Evolutionary conservation across 2,888 invertebrate genomes (phyloP).

Genomic region (Dione vanillae): DNA sequence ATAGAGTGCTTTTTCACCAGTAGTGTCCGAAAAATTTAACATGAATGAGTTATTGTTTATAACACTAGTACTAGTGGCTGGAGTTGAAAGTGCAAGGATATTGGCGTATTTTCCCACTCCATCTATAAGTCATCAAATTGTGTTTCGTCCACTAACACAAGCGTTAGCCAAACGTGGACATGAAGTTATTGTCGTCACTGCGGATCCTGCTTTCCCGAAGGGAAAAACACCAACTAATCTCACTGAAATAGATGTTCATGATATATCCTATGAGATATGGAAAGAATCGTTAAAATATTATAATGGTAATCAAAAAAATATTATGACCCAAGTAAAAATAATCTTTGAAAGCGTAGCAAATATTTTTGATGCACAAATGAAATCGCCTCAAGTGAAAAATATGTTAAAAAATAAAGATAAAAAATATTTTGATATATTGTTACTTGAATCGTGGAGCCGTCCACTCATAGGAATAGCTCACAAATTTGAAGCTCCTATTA

Average conservation of each 20-base stretch:
- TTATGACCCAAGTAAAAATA: constrained; percentile 17
- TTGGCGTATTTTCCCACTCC: constrained; percentile 54
- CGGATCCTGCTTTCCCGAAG: constrained; percentile 56
- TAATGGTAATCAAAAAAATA: constrained; percentile 21
- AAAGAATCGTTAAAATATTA: constrained; percentile 23
- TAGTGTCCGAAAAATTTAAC: neutral
- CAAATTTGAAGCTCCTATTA: constrained; percentile 46
- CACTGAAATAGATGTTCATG: constrained; percentile 62
- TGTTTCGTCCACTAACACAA: constrained; percentile 57
- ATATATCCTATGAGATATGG: constrained; percentile 51
- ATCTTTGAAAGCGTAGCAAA: constrained; percentile 36
- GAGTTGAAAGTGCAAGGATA: constrained; percentile 50
- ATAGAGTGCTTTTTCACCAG: neutral
- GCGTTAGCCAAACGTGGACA: constrained; percentile 65
- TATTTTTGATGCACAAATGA: constrained; percentile 38
- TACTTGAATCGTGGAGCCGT: constrained; percentile 48
- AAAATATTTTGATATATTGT: constrained; percentile 44
- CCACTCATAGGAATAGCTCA: constrained; percentile 41
- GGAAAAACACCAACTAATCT: constrained; percentile 52
- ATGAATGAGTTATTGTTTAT: neutral
- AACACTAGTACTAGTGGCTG: neutral
- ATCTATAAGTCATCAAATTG: constrained; percentile 62
- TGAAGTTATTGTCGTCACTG: constrained; percentile 60
- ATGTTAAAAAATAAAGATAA: constrained; percentile 43
- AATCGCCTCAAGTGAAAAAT: constrained; percentile 37